Evolutionary conservation across 2,797 vertebrate species (phyloP).

Genomic region (Sebastes diaconus): DNA sequence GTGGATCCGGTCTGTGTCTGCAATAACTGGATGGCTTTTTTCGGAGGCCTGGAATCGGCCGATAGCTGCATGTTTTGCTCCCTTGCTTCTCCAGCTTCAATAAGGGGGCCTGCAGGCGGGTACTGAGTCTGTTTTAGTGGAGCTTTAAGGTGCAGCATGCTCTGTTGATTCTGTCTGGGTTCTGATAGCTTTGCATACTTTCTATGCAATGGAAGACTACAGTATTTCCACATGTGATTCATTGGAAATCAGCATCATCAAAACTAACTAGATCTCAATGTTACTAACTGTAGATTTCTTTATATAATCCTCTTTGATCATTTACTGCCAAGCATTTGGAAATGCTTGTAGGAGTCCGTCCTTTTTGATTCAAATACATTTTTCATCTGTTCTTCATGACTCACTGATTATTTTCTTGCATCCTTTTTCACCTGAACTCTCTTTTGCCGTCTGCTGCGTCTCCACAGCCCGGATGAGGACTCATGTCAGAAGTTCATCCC

Average conservation of each 20-base stretch:
- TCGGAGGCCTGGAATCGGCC: constrained; percentile 5
- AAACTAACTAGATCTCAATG: constrained; percentile 32
- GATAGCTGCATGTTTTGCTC: constrained; percentile 68
- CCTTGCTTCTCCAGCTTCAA: constrained; percentile 49
- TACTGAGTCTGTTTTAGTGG: background rate
- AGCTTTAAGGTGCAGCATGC: constrained; percentile 52
- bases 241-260: constrained; percentile 34
- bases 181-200: constrained; percentile 14
- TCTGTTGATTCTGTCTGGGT: constrained; percentile 6
- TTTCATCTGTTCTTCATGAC: background rate
- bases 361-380: background rate
- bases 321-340: background rate
- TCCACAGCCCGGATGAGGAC: constrained; percentile 92
- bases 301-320: background rate
- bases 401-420: background rate
- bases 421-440: background rate
- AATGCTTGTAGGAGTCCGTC: constrained; percentile 6
- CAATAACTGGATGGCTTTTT: constrained; percentile 47
- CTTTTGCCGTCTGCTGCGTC: background rate
- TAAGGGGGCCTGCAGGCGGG: constrained; percentile 2
- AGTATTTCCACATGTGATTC: constrained; percentile 48
- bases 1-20: constrained; percentile 18
- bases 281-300: constrained; percentile 30
- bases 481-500: constrained; percentile 99
- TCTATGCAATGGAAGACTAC: background rate